Evolutionary conservation across 2,797 vertebrate species (phyloP).

Genomic region (Xiphophorus birchmanni): DNA sequence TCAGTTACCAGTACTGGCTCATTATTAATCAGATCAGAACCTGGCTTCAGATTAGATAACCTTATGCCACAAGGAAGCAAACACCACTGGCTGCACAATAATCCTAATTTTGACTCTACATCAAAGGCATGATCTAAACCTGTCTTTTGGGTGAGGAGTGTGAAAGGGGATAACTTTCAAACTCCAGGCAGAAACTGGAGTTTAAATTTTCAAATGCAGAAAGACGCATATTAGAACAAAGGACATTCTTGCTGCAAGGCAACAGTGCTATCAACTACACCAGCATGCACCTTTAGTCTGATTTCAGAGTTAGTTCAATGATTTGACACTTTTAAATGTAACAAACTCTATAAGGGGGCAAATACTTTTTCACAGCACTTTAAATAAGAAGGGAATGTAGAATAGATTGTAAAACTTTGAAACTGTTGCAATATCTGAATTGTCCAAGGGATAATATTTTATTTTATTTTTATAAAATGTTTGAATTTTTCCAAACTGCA

Average conservation of each 20-base stretch:
- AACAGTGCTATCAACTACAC: not conserved
- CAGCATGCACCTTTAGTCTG: not conserved
- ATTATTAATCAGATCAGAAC: no score
- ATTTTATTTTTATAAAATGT: constrained; percentile 6
- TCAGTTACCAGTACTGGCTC: no score
- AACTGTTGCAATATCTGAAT: not conserved
- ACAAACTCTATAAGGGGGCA: not conserved
- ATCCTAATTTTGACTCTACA: not conserved
- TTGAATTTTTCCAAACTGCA: not conserved
- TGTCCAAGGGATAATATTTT: constrained; percentile 21
- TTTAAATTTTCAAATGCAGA: no score
- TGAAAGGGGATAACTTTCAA: not conserved
- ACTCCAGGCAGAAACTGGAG: not conserved
- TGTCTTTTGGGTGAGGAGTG: not conserved
- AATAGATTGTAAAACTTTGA: constrained; percentile 17
- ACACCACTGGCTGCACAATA: no score
- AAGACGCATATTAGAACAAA: not conserved
- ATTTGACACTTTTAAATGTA: not conserved
- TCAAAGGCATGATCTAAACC: not conserved
- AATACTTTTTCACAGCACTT: constrained; percentile 2
- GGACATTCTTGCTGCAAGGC: not conserved
- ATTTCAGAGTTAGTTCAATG: not conserved
- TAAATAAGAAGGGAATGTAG: not conserved
- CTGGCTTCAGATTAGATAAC: no score
- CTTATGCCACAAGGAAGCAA: no score